Evolutionary conservation across 2,888 invertebrate genomes (phyloP).

Genomic region (Choristoneura rosaceana): DNA sequence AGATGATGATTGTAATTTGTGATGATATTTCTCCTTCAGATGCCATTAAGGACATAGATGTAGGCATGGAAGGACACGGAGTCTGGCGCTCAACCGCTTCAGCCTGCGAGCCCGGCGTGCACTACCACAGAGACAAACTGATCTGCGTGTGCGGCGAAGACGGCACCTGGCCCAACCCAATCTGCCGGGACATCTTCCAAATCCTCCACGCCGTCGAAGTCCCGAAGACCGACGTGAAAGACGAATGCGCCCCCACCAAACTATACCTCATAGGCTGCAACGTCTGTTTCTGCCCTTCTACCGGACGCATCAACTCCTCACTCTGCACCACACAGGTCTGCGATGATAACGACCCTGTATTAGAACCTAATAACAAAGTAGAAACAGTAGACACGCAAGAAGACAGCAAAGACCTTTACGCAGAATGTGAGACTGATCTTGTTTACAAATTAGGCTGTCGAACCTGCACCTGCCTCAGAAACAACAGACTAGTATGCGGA

Average conservation of each 20-base stretch:
- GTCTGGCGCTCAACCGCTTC: constrained; percentile 61
- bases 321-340: constrained; percentile 67
- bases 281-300: constrained; percentile 67
- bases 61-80: constrained; percentile 76
- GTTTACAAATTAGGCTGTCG: constrained; percentile 81
- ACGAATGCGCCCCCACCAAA: constrained; percentile 58
- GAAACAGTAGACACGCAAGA: constrained; percentile 37
- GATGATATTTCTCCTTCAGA: constrained; percentile 52
- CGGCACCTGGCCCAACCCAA: constrained; percentile 75
- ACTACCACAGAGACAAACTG: constrained; percentile 59
- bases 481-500: constrained; percentile 75
- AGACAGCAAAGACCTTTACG: constrained; percentile 60
- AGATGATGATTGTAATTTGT: too few species aligned
- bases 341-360: constrained; percentile 51
- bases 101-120: constrained; percentile 65
- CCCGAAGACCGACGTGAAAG: constrained; percentile 48
- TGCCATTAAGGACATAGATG: constrained; percentile 64
- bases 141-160: constrained; percentile 70
- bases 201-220: constrained; percentile 63
- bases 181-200: constrained; percentile 69
- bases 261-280: constrained; percentile 71
- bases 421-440: constrained; percentile 66
- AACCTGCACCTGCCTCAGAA: constrained; percentile 77
- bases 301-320: constrained; percentile 55
- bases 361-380: constrained; percentile 34